Percentiles rank a stretch among this genome's conserved stretches.
Conservation (phyloP, 2,888 invertebrate species). For the Dorcus hopei region DNA sequence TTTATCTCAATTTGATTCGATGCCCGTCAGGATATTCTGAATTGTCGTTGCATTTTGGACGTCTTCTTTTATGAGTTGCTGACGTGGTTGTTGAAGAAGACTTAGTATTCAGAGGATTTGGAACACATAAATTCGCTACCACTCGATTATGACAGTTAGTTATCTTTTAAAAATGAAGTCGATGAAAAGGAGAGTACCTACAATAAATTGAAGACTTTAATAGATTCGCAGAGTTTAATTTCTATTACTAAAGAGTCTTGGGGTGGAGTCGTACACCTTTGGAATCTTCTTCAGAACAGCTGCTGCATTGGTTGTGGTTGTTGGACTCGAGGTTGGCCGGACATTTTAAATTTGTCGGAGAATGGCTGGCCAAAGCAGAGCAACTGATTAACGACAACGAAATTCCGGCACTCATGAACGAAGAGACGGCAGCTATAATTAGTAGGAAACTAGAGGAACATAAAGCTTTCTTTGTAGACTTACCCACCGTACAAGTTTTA, state of each 20-base stretch:
- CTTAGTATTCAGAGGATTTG: slow-evolving; percentile 72
- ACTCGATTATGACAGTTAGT: slow-evolving; percentile 77
- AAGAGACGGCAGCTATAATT: slow-evolving; percentile 83
- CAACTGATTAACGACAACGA: slow-evolving; percentile 76
- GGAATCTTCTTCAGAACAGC: slow-evolving; percentile 78
- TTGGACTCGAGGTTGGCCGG: slow-evolving; percentile 83
- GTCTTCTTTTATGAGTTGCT: slow-evolving; percentile 77
- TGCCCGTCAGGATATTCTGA: slow-evolving; percentile 73
- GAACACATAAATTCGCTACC: slow-evolving; percentile 73
- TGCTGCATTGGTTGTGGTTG: slow-evolving; percentile 85
- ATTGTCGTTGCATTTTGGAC: slow-evolving; percentile 75
- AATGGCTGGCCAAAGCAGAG: slow-evolving; percentile 89
- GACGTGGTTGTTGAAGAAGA: slow-evolving; percentile 79
- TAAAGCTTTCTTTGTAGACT: slow-evolving; percentile 81
- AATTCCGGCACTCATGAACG: slow-evolving; percentile 80
- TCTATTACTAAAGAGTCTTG: slow-evolving; percentile 84
- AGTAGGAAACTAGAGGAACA: slow-evolving; percentile 87
- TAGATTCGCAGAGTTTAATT: slow-evolving; percentile 76
- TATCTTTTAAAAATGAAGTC: slow-evolving; percentile 72
- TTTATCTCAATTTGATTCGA: slow-evolving; percentile 80
- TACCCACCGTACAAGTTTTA: slow-evolving; percentile 75
- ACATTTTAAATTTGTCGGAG: slow-evolving; percentile 80
- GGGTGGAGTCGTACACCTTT: slow-evolving; percentile 75
- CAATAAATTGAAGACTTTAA: slow-evolving; percentile 73
- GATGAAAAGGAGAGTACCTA: slow-evolving; percentile 70